A percentile compares a stretch with the other conserved stretches of the same genome.
These are phyloP conservation scores for Leucoraja ocellata DNA, from an alignment of 2,797 vertebrate genomes.

Conservation along the genomic window DNA sequence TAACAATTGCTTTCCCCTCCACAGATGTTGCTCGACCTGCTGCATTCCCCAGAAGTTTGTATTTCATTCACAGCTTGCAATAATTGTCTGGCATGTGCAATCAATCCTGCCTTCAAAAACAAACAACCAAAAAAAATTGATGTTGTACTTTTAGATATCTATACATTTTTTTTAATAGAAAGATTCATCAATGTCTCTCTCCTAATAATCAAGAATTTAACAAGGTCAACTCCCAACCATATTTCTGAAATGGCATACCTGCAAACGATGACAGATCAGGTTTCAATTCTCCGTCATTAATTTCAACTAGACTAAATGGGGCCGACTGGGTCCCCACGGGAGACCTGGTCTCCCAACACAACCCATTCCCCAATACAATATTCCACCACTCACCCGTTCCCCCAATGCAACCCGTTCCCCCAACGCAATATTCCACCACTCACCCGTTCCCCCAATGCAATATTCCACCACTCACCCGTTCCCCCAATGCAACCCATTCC, in stretches of 20 bases:
- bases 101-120: slow-evolving; percentile 2
- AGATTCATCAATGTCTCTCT: background rate
- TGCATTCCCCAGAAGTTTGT: too few relatives aligned
- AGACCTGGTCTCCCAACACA: too few relatives aligned
- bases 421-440: too few relatives aligned
- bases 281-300: background rate
- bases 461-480: too few relatives aligned
- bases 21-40: too few relatives aligned
- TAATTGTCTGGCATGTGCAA: background rate
- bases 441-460: too few relatives aligned
- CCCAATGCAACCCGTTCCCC: too few relatives aligned
- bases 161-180: background rate
- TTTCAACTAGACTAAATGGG: background rate
- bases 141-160: background rate
- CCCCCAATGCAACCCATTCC: too few relatives aligned
- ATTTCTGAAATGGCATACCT: background rate
- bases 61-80: background rate
- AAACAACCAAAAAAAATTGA: background rate
- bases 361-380: too few relatives aligned
- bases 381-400: too few relatives aligned
- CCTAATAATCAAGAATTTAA: background rate
- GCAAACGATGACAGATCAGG: background rate
- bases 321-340: too few relatives aligned
- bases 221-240: background rate
- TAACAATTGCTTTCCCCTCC: too few relatives aligned